Percentiles rank a stretch among this genome's conserved stretches.
phyloP scores from a whole-genome alignment of 1,140 invertebrate species.

The Holcopasites calliopsidis region DNA sequence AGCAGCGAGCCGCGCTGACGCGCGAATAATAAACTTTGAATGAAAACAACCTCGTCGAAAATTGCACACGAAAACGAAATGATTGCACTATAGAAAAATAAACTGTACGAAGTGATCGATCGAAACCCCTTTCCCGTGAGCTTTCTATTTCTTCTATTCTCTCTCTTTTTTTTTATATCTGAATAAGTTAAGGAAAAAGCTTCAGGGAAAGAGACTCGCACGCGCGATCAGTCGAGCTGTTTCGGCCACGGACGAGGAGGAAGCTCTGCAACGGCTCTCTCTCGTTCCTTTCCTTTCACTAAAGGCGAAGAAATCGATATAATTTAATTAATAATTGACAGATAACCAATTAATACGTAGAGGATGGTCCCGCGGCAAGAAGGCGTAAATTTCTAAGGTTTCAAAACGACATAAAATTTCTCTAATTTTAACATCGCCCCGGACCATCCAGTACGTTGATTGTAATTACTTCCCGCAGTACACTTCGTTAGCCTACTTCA shows the following conservation, averaged over 20 bases:
- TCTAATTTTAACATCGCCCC: slow-evolving; percentile 76
- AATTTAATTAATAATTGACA: slow-evolving; percentile 79
- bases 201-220: neutral
- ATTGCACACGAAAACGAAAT: slow-evolving; percentile 48
- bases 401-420: slow-evolving; percentile 78
- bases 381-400: slow-evolving; percentile 75
- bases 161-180: no score
- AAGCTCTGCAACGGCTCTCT: neutral
- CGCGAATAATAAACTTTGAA: slow-evolving; percentile 32
- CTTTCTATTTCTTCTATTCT: no score
- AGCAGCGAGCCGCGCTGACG: neutral
- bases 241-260: neutral
- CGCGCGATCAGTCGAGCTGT: neutral
- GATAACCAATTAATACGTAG: slow-evolving; percentile 77
- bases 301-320: slow-evolving; percentile 74
- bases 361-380: slow-evolving; percentile 72
- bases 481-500: slow-evolving; percentile 66
- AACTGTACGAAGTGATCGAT: slow-evolving; percentile 29
- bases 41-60: slow-evolving; percentile 29
- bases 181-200: neutral
- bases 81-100: slow-evolving; percentile 48
- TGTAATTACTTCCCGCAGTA: slow-evolving; percentile 73
- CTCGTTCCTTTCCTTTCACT: slow-evolving; percentile 56
- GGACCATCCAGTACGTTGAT: slow-evolving; percentile 75
- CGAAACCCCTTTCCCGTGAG: neutral